Conservation (phyloP, 2,888 invertebrate genomes). For the Ophioninae sp. region DNA sequence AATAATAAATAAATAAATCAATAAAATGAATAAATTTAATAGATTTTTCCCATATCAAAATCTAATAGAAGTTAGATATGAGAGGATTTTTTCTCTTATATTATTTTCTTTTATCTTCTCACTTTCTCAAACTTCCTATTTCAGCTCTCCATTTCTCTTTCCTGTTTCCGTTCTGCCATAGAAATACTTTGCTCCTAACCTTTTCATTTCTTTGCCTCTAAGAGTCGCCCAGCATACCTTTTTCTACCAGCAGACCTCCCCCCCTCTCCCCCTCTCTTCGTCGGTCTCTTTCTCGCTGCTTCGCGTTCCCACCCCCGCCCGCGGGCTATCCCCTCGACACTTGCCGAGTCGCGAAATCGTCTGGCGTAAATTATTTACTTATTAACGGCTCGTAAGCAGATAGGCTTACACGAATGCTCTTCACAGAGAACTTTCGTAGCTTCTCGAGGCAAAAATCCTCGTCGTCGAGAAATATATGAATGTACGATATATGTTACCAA, state of each 20-base stretch:
- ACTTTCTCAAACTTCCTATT: no score
- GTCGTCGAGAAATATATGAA: slow-evolving; percentile 30
- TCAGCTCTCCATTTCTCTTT: slow-evolving; percentile 67
- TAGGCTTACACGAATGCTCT: slow-evolving; percentile 67
- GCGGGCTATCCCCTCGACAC: slow-evolving; percentile 65
- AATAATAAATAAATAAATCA: no score
- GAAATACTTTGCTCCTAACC: slow-evolving; percentile 65
- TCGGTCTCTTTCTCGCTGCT: not conserved
- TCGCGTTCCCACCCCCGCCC: no score
- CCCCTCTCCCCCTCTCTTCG: slow-evolving; percentile 5
- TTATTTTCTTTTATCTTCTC: no score
- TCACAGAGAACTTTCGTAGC: slow-evolving; percentile 34
- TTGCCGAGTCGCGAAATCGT: slow-evolving; percentile 73
- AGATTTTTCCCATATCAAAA: no score
- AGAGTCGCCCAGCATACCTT: slow-evolving; percentile 62
- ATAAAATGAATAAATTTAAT: no score
- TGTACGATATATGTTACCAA: not conserved
- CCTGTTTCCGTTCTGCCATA: slow-evolving; percentile 64
- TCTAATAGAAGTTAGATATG: no score
- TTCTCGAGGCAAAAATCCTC: slow-evolving; percentile 31
- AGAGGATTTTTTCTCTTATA: no score
- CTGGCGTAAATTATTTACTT: slow-evolving; percentile 79
- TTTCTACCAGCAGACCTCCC: not conserved
- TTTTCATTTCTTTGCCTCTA: slow-evolving; percentile 63
- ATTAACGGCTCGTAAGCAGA: slow-evolving; percentile 78